A percentile compares a stretch with the other conserved stretches of the same genome.
These are phyloP conservation scores for Phocoena sinus DNA, from an alignment of 2,113 vertebrate genomes.

Conservation along the genomic window DNA sequence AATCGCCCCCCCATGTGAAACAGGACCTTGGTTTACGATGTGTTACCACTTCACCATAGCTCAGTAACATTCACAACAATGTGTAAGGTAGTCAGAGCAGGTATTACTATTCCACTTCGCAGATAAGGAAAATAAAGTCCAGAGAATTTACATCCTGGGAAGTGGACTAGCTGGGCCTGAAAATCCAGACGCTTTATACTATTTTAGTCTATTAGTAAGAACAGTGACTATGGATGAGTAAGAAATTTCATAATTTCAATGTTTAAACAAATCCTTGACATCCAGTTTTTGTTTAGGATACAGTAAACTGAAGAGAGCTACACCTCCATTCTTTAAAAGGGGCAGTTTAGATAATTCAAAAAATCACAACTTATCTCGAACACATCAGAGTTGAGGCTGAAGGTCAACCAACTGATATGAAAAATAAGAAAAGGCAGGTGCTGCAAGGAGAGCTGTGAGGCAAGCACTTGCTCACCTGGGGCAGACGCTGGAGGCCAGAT, in stretches of 20 bases:
- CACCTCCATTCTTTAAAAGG: background rate
- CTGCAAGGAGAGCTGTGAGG: background rate
- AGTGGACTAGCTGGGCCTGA: background rate
- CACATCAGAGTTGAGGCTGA: background rate
- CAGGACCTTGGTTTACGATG: background rate
- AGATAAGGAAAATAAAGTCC: background rate
- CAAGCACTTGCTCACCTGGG: background rate
- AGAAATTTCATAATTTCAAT: background rate
- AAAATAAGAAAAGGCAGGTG: background rate
- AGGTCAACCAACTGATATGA: background rate
- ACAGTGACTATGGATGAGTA: background rate
- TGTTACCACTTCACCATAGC: background rate
- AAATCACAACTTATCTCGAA: background rate
- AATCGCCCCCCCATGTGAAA: background rate
- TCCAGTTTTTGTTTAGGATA: background rate
- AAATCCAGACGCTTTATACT: background rate
- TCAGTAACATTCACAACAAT: background rate
- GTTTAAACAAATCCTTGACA: background rate
- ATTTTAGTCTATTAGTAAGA: background rate
- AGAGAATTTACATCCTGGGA: background rate
- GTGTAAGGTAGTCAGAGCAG: background rate
- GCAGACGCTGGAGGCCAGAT: background rate
- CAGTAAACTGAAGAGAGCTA: background rate
- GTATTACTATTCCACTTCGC: background rate
- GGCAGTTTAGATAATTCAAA: background rate